These are phyloP conservation scores for Eidolon dupreanum DNA, from an alignment of 2,797 vertebrate genomes.

Conservation along the genomic window DNA sequence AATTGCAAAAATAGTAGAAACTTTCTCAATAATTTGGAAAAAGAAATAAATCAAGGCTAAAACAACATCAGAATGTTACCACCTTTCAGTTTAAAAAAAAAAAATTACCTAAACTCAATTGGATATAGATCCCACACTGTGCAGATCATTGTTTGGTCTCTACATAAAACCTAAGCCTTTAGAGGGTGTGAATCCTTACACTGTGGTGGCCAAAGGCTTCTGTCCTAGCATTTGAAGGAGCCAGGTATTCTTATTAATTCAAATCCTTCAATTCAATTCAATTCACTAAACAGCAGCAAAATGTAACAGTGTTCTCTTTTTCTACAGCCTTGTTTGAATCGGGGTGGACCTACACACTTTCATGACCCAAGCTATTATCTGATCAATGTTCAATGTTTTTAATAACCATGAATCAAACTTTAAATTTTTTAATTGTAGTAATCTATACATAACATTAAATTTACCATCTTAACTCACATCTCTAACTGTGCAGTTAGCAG, in stretches of 20 bases:
- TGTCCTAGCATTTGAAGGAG: not conserved
- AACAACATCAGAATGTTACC: conserved; percentile 67
- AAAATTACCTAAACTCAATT: conserved; percentile 42
- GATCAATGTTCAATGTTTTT: conserved; percentile 13
- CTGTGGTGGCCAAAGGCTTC: not conserved
- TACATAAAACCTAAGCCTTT: not conserved
- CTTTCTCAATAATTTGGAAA: conserved; percentile 61
- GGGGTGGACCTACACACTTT: conserved; percentile 67
- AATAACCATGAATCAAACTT: not conserved
- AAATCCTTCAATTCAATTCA: not conserved
- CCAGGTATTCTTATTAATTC: not conserved
- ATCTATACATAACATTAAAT: not conserved
- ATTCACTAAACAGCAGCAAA: conserved; percentile 40
- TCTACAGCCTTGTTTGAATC: not conserved
- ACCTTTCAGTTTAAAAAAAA: conserved; percentile 54
- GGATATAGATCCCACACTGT: not conserved
- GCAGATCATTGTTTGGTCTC: not conserved
- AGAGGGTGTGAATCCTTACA: not conserved
- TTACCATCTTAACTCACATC: not conserved
- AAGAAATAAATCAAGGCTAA: conserved; percentile 55
- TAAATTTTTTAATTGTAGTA: not conserved
- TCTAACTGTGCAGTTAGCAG: not conserved
- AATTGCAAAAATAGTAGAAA: conserved; percentile 70
- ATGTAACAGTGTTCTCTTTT: conserved; percentile 13
- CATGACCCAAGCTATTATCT: conserved; percentile 39